These are phyloP conservation scores for Scaptomyza flava DNA, from an alignment of 2,888 invertebrate genomes.

Conservation along the genomic window DNA sequence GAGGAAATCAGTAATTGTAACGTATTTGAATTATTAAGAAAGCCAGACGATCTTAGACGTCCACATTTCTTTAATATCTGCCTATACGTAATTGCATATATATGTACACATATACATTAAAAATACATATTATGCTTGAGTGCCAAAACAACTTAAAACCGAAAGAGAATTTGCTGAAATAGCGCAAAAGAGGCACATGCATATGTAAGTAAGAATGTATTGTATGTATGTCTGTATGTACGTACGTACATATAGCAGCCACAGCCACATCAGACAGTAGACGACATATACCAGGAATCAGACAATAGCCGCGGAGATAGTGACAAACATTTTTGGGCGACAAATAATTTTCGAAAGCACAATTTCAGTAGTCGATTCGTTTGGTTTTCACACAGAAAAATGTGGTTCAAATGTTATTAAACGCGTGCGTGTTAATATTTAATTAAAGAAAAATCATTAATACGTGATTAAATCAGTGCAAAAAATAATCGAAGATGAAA, in stretches of 20 bases:
- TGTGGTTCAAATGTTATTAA: conserved; percentile 10
- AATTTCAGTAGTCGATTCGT: conserved; percentile 25
- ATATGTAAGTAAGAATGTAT: background rate
- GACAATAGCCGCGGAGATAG: conserved; percentile 53
- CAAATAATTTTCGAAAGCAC: conserved; percentile 53
- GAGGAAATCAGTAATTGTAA: conserved; percentile 18
- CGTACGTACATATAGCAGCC: conserved; percentile 7
- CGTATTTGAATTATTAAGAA: conserved; percentile 3
- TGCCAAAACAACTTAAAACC: conserved; percentile 12
- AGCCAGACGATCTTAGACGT: conserved; percentile 5
- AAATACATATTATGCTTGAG: conserved; percentile 5
- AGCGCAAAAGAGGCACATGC: conserved; percentile 38
- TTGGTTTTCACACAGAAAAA: conserved; percentile 16
- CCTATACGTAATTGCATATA: conserved; percentile 2
- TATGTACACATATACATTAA: background rate
- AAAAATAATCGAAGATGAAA: too few species aligned
- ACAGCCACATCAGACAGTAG: conserved; percentile 16
- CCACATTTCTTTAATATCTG: conserved; percentile 10
- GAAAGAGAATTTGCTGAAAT: conserved; percentile 55
- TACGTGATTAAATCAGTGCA: too few species aligned
- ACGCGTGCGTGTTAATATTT: background rate
- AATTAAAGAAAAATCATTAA: background rate
- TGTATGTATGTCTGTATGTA: background rate
- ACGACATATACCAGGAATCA: conserved; percentile 35
- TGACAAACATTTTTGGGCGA: conserved; percentile 49